Conservation (phyloP, 2,888 invertebrate species). For the Hanleya hanleyi region DNA sequence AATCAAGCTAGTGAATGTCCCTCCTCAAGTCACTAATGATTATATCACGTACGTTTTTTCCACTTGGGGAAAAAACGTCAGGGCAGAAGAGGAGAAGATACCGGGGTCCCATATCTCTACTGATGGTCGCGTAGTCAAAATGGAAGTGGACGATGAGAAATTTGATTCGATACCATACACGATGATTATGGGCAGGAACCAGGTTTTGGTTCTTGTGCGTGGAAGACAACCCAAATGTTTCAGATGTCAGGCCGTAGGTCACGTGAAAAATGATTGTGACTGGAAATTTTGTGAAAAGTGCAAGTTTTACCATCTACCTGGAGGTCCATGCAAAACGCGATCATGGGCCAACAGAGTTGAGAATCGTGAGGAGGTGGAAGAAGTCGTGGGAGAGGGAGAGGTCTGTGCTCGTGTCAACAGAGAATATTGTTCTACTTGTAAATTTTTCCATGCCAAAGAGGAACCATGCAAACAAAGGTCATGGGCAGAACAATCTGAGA, state of each 20-base stretch:
- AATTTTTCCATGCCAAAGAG: too few relatives aligned
- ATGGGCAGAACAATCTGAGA: too few relatives aligned
- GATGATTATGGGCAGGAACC: not conserved
- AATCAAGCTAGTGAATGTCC: too few relatives aligned
- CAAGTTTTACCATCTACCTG: too few relatives aligned
- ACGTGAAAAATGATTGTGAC: not conserved
- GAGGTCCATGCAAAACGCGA: too few relatives aligned
- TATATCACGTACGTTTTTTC: not conserved
- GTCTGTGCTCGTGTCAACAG: not conserved
- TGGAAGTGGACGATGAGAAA: not conserved
- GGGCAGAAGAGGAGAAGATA: not conserved
- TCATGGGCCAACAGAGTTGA: too few relatives aligned
- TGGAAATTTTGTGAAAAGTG: not conserved
- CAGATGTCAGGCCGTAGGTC: not conserved
- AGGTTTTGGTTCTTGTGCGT: not conserved
- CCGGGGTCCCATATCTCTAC: not conserved
- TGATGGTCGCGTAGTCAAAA: not conserved
- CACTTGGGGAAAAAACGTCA: not conserved
- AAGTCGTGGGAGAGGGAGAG: too few relatives aligned
- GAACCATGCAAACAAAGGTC: too few relatives aligned
- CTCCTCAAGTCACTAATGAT: not conserved
- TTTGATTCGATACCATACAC: not conserved
- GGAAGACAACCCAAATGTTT: not conserved
- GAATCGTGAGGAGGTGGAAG: not conserved
- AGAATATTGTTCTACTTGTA: too few relatives aligned